Conservation (phyloP, 2,888 invertebrate species). For the Calliscelio sp. region DNA sequence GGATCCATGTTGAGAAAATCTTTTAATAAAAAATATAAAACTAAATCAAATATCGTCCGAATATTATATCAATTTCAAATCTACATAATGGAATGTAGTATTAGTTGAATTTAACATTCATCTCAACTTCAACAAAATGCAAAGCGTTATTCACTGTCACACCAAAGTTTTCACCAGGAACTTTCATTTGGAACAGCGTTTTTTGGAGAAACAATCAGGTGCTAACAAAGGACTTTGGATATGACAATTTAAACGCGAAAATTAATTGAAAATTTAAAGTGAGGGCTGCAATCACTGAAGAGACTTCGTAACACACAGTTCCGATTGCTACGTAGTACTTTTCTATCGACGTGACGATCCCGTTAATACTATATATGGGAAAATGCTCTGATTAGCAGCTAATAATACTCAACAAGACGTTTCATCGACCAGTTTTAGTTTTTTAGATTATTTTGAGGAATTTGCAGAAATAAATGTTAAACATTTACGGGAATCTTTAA, state of each 20-base stretch:
- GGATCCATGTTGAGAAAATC: slow-evolving; percentile 38
- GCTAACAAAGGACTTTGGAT: background rate
- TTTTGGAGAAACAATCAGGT: slow-evolving; percentile 29
- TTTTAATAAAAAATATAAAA: slow-evolving; percentile 3
- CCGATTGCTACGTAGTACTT: slow-evolving; percentile 5
- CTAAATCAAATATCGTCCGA: background rate
- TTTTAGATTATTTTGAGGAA: no score
- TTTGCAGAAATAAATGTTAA: no score
- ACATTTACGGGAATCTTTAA: no score
- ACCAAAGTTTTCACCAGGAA: slow-evolving; percentile 8
- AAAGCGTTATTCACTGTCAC: slow-evolving; percentile 27
- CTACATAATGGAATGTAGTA: no score
- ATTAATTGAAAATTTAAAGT: background rate
- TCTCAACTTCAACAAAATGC: slow-evolving; percentile 19
- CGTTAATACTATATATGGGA: background rate
- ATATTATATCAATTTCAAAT: background rate
- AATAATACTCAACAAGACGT: no score
- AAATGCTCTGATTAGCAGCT: slow-evolving; percentile 4
- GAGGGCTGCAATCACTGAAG: slow-evolving; percentile 11
- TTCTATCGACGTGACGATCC: background rate
- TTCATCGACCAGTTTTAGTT: no score
- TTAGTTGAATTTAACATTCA: background rate
- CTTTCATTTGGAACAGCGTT: background rate
- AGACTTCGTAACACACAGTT: background rate
- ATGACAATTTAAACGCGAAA: background rate